Percentiles rank a stretch among this genome's conserved stretches.
Evolutionary conservation across 2,888 invertebrate genomes (phyloP).

Genomic region (Cabera pusaria): DNA sequence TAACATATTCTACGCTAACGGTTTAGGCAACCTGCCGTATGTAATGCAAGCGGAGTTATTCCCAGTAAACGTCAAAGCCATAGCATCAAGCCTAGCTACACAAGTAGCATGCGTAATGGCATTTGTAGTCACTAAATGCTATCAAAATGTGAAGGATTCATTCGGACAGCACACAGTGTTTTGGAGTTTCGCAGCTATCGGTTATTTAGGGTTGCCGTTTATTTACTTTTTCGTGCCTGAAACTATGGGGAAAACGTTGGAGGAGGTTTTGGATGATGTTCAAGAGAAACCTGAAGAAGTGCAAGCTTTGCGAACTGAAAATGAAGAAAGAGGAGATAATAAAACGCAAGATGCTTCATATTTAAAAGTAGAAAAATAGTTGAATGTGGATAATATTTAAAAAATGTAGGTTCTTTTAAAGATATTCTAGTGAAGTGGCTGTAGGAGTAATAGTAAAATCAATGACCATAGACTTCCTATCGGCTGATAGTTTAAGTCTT

Average conservation of each 20-base stretch:
- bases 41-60: slow-evolving; percentile 86
- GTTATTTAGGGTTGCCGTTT: slow-evolving; percentile 82
- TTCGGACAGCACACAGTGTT: slow-evolving; percentile 84
- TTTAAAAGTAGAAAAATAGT: no score
- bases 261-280: slow-evolving; percentile 83
- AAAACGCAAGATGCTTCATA: slow-evolving; percentile 8
- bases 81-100: slow-evolving; percentile 83
- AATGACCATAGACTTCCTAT: no score
- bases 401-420: no score
- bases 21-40: slow-evolving; percentile 84
- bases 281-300: slow-evolving; percentile 55
- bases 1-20: slow-evolving; percentile 83
- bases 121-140: slow-evolving; percentile 83
- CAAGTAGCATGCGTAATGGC: slow-evolving; percentile 81
- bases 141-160: slow-evolving; percentile 79
- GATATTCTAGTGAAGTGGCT: no score
- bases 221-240: slow-evolving; percentile 84
- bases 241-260: slow-evolving; percentile 84
- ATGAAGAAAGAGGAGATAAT: slow-evolving; percentile 19
- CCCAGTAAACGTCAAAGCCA: slow-evolving; percentile 85
- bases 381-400: no score
- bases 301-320: slow-evolving; percentile 37
- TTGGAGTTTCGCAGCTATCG: slow-evolving; percentile 80
- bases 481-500: no score
- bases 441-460: no score